Evolutionary conservation across 2,797 vertebrate species (phyloP), one percentile per base, ranked within the genome.

Genomic region (Luscinia luscinia): DNA sequence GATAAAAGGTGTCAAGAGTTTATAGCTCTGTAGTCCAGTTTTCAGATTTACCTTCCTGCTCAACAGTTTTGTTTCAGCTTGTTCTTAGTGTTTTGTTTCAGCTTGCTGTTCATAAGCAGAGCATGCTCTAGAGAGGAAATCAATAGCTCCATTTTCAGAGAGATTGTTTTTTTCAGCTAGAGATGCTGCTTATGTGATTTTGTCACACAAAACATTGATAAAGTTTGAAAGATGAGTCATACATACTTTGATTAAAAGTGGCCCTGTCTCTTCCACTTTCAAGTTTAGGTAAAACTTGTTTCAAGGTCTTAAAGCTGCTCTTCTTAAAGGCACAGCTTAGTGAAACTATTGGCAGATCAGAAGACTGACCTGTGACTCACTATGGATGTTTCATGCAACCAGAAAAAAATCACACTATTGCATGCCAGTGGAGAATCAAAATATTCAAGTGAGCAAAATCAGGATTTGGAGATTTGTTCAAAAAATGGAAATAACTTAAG

Each of bases 141-240:
- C 66, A 57, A 55, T n/a, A 40, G 24, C 58, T 95, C 26, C 7
- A 20, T 78, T 77, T 92, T 74, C 64, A 89, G 38, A 9, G 10
- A 61, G 36, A 19, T 46, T n/a, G 30, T 24, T 57, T 77, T 76
- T 91, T 85, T 74, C 48, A 85, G 49, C 63, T 41, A 61, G 22
- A 72, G n/a, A 61, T 51, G 12, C 15, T 80, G 48, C 27, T 67
- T 62, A 41, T 40, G 46, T 66, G 43, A 55, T 27, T 91, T 95
- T 26, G 45, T 83, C 77, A 84, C 34, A 70, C 16, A 73, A 87
- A 93, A 88, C 66, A 59, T 6, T 76, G 57, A 62, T 66, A 49
- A 70, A 77, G 67, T 82, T 27, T 58, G 28, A 72, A 87, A 87
- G 48, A 78, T 81, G 69, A 95, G 54, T 89, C 82, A 94, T 24